A percentile compares a stretch with the other conserved stretches of the same genome.
Conservation (phyloP, 2,797 vertebrate genomes). For the Hemibagrus guttatus region DNA sequence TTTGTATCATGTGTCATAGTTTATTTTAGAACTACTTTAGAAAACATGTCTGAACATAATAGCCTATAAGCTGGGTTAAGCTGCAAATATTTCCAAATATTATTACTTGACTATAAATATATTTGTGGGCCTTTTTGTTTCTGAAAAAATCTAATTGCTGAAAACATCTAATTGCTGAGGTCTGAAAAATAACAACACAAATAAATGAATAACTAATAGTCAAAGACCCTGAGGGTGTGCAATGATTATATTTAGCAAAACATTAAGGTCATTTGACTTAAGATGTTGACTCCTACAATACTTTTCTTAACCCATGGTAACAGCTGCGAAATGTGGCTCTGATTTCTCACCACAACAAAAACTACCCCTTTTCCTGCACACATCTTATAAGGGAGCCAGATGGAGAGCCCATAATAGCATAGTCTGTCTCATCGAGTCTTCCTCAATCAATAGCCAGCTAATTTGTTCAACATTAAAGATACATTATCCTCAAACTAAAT, state of each 20-base stretch:
- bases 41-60: no score
- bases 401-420: slow-evolving; percentile 14
- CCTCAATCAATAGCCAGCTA: slow-evolving; percentile 42
- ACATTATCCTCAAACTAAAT: slow-evolving; percentile 48
- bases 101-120: no score
- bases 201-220: neutral
- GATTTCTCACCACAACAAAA: slow-evolving; percentile 40
- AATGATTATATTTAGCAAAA: neutral
- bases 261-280: neutral
- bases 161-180: neutral
- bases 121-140: neutral
- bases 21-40: no score
- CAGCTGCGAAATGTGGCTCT: slow-evolving; percentile 36
- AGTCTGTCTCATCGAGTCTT: neutral
- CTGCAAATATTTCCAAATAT: no score
- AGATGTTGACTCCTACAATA: slow-evolving; percentile 29
- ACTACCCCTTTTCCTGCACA: slow-evolving; percentile 30
- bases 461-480: slow-evolving; percentile 32
- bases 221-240: neutral
- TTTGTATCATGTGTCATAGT: no score
- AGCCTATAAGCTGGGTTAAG: no score
- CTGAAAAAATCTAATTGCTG: neutral
- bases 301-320: slow-evolving; percentile 25
- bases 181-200: neutral
- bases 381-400: slow-evolving; percentile 32